Conservation (phyloP, 92 coral and sea anemone genomes). For the Porites divaricata region DNA sequence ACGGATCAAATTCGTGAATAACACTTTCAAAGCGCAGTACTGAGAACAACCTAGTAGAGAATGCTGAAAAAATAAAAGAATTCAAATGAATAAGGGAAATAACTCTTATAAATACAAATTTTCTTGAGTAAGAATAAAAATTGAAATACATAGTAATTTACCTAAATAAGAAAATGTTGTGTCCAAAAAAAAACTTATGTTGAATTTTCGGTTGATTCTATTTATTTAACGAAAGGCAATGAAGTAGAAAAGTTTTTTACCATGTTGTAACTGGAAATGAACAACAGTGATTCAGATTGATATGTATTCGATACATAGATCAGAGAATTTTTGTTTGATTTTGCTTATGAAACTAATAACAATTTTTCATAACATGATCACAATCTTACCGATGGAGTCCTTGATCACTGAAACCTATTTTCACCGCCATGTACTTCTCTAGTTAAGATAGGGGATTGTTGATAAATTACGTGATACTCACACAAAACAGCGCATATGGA, state of each 20-base stretch:
- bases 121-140: neutral
- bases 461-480: conserved; percentile 59
- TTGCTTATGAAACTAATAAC: neutral
- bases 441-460: neutral
- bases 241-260: no score
- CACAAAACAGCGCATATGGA: conserved; percentile 93
- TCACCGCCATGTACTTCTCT: neutral
- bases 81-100: neutral
- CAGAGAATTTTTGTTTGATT: neutral
- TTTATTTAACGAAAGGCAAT: neutral
- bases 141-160: neutral
- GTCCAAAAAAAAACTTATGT: neutral
- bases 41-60: conserved; percentile 96
- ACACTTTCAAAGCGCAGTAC: conserved; percentile 97
- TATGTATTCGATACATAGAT: neutral
- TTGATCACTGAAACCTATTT: neutral
- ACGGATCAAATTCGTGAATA: conserved; percentile 99
- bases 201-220: neutral
- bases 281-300: neutral
- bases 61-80: conserved; percentile 68
- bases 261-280: neutral
- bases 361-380: neutral
- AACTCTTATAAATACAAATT: neutral
- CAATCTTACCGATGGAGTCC: neutral
- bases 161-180: neutral